phyloP scores from a whole-genome alignment of 2,888 invertebrate genomes.

The Drosophila melanocephala region DNA sequence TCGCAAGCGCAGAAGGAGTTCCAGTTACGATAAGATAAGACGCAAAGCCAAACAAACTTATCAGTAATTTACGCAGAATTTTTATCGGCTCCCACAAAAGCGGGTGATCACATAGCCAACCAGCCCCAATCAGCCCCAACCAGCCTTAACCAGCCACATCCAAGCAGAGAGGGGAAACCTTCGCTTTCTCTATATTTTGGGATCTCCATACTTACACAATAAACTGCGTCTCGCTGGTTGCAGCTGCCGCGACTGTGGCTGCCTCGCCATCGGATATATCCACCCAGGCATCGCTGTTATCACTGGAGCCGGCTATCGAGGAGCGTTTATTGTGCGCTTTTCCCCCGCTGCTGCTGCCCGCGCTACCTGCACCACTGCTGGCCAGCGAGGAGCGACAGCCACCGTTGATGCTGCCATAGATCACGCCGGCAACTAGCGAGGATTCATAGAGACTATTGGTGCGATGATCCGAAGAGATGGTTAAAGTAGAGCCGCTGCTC shows the following conservation, averaged over 20 bases:
- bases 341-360: conserved; percentile 26
- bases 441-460: conserved; percentile 85
- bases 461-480: conserved; percentile 85
- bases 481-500: conserved; percentile 84
- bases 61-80: conserved; percentile 68
- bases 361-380: conserved; percentile 44
- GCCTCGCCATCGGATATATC: conserved; percentile 83
- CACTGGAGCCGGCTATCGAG: conserved; percentile 78
- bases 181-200: not conserved
- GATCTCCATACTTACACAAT: conserved; percentile 83
- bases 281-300: conserved; percentile 85
- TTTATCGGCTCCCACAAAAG: conserved; percentile 8
- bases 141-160: not conserved
- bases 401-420: conserved; percentile 58
- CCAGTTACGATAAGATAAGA: conserved; percentile 68
- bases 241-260: conserved; percentile 33
- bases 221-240: conserved; percentile 75
- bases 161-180: not conserved
- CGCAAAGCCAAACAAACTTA: conserved; percentile 65
- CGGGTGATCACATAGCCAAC: not conserved
- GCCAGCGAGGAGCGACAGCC: conserved; percentile 63
- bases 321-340: conserved; percentile 60
- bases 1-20: conserved; percentile 35
- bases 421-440: conserved; percentile 72
- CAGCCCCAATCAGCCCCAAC: not conserved